Conservation (phyloP, 2,888 invertebrate species). For the Epinotia bilunana region DNA sequence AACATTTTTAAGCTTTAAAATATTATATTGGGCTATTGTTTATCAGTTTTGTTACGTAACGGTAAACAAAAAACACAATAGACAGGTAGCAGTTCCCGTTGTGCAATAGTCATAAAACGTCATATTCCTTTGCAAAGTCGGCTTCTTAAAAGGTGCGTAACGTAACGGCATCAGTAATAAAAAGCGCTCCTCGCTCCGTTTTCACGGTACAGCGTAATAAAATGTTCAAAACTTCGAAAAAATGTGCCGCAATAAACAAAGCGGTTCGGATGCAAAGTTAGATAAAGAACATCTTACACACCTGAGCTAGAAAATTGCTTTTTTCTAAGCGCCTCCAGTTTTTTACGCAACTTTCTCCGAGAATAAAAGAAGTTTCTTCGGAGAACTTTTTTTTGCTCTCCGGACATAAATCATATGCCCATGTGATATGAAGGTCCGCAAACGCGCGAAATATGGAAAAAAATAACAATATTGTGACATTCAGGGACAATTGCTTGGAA, state of each 20-base stretch:
- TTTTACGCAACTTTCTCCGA: conserved; percentile 82
- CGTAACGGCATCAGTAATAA: conserved; percentile 48
- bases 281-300: conserved; percentile 85
- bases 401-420: conserved; percentile 75
- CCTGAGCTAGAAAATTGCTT: conserved; percentile 85
- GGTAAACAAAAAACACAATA: conserved; percentile 52
- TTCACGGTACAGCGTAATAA: conserved; percentile 78
- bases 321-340: conserved; percentile 83
- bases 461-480: conserved; percentile 81
- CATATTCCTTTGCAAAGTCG: conserved; percentile 53
- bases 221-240: conserved; percentile 82
- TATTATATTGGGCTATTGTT: conserved; percentile 61
- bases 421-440: conserved; percentile 69
- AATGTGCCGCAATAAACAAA: conserved; percentile 83
- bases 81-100: conserved; percentile 72
- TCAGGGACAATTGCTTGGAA: conserved; percentile 63
- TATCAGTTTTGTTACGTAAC: conserved; percentile 47
- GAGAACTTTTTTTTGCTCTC: conserved; percentile 73
- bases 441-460: conserved; percentile 73
- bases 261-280: conserved; percentile 83
- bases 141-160: conserved; percentile 64
- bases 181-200: conserved; percentile 59
- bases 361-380: conserved; percentile 82
- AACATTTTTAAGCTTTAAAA: conserved; percentile 65
- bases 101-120: conserved; percentile 51